These are phyloP conservation scores for Halyomorpha halys DNA, from an alignment of 1,140 invertebrate genomes.

Conservation along the genomic window DNA sequence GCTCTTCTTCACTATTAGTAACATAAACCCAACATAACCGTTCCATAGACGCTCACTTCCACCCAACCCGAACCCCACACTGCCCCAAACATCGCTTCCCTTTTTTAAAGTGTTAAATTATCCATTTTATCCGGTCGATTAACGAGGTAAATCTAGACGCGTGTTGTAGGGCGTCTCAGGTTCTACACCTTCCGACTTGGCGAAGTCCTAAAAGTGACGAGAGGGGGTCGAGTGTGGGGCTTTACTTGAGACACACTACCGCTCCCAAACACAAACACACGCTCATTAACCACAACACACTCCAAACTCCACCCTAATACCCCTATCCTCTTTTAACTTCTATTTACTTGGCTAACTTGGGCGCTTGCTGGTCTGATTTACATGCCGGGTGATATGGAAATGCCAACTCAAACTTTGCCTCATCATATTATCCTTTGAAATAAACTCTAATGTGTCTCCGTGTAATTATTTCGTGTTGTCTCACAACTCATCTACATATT, in stretches of 20 bases:
- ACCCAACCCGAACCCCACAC: neutral
- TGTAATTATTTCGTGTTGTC: too few relatives aligned
- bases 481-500: too few relatives aligned
- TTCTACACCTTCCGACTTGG: neutral
- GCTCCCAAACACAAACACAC: neutral
- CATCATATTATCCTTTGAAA: too few relatives aligned
- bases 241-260: neutral
- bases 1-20: neutral
- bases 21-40: neutral
- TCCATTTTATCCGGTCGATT: constrained; percentile 23
- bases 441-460: too few relatives aligned
- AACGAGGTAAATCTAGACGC: constrained; percentile 17
- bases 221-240: neutral
- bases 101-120: constrained; percentile 13
- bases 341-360: too few relatives aligned
- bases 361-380: too few relatives aligned
- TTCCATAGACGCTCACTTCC: neutral
- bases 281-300: too few relatives aligned
- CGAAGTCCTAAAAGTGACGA: neutral
- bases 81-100: neutral
- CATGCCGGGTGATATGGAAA: too few relatives aligned
- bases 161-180: constrained; percentile 14
- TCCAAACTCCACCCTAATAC: too few relatives aligned
- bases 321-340: too few relatives aligned
- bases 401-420: too few relatives aligned